Conservation (phyloP, 2,797 vertebrate genomes). For the Merluccius polli region DNA sequence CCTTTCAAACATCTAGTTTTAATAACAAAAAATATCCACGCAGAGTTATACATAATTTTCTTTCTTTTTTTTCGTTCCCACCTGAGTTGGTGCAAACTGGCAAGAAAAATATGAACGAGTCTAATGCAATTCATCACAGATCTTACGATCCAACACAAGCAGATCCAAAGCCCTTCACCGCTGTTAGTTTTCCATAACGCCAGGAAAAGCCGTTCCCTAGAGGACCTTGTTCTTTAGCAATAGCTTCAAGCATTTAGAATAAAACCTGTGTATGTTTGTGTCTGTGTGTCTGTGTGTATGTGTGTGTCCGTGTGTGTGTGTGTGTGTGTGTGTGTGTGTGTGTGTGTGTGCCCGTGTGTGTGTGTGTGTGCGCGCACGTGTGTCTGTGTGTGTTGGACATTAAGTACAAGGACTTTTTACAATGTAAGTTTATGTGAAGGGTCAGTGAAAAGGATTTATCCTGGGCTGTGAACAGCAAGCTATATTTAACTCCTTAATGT, state of each 20-base stretch:
- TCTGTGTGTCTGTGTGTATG: background rate
- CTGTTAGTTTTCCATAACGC: constrained; percentile 53
- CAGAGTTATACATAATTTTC: background rate
- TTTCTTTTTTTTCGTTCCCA: constrained; percentile 16
- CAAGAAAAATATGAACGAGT: constrained; percentile 26
- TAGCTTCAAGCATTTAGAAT: constrained; percentile 42
- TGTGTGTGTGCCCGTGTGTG: background rate
- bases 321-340: background rate
- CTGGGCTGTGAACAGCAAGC: constrained; percentile 20
- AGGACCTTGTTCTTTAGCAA: constrained; percentile 44
- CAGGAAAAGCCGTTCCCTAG: constrained; percentile 40
- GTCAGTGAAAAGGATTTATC: constrained; percentile 28
- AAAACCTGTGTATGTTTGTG: constrained; percentile 7
- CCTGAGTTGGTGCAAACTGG: constrained; percentile 47
- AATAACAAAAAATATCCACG: background rate
- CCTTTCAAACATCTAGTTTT: background rate
- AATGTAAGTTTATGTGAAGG: constrained; percentile 22
- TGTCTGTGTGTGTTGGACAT: constrained; percentile 33
- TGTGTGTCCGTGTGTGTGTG: background rate
- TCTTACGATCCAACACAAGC: constrained; percentile 57
- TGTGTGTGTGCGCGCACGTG: background rate
- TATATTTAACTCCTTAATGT: constrained; percentile 26
- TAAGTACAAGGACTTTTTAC: constrained; percentile 41
- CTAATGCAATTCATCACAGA: constrained; percentile 47
- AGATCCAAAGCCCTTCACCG: constrained; percentile 46